Evolutionary conservation across 2,888 invertebrate species (phyloP), one percentile per base, ranked within the genome.

Genomic region (Spodoptera picta): DNA sequence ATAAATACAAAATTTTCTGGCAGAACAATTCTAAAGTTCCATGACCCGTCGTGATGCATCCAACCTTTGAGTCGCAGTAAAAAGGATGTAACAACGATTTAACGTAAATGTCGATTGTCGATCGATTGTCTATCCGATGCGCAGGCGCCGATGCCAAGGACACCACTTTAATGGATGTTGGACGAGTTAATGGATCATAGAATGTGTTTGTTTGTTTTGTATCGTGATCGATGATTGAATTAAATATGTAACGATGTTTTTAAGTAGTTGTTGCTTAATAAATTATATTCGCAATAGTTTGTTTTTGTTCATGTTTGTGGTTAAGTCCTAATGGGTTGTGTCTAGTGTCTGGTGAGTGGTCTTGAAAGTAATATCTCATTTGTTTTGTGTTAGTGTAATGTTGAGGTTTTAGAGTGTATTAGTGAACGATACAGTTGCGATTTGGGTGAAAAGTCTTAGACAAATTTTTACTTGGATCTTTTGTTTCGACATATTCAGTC

Each of bases 11-110:
- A 27, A 27, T 27, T 4, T 27, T 49, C 56, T 57, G 44, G 7
- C 14, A 11, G 41, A 41, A 5, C 11, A 49, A 45, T 50, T 54
- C 24, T 9, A 5, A 36, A 55, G 56, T 61, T 45, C n/a, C 65
- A 42, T 60, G 56, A 55, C 73, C 52, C n/a, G 42, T 60, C 73
- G 77, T 77, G 77, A 63, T 45, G 52, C 23, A 50, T 23, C 19
- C 53, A 73, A 79, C 80, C 77, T 79, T 77, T 69, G 49, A 56
- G n/a, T 57, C 46, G 67, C 51, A 14, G 44, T 46, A 65, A 73
- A 66, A 77, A 80, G 77, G 77, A 79, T 79, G 69, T 69, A 65
- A 36, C 52, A n/a, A 55, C 36, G 9, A 36, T 36, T 71, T 60
- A 62, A 60, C 55, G 57, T 46, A 60, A 70, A 72, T 73, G 62